Evolutionary conservation across 2,113 vertebrate species (phyloP).

Genomic region (Platichthys stellatus): DNA sequence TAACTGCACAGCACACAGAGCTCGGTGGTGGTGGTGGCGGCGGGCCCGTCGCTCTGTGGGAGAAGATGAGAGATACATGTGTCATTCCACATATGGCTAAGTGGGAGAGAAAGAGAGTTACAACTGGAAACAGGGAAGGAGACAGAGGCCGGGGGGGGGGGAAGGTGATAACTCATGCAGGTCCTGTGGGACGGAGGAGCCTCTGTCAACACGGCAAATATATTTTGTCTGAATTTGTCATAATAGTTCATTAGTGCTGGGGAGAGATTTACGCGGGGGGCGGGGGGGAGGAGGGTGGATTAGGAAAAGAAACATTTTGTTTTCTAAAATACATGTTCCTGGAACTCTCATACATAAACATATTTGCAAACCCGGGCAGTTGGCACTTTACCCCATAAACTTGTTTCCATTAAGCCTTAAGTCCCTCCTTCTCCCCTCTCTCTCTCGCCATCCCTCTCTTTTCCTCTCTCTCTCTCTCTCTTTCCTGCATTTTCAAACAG

Average conservation of each 20-base stretch:
- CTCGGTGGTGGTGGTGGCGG: background rate
- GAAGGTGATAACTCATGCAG: slow-evolving; percentile 44
- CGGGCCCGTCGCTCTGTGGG: slow-evolving; percentile 31
- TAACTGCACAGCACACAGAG: slow-evolving; percentile 55
- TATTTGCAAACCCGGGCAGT: slow-evolving; percentile 48
- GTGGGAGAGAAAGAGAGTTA: slow-evolving; percentile 42
- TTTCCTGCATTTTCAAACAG: slow-evolving; percentile 50
- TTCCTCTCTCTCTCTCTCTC: background rate
- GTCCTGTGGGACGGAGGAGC: slow-evolving; percentile 38
- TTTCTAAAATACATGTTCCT: slow-evolving; percentile 32
- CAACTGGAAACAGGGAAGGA: slow-evolving; percentile 10
- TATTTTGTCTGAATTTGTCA: slow-evolving; percentile 56
- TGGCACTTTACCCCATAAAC: slow-evolving; percentile 43
- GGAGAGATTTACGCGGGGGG: slow-evolving; percentile 58
- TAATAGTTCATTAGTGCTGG: slow-evolving; percentile 66
- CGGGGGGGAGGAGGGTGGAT: slow-evolving; percentile 47
- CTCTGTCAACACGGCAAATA: slow-evolving; percentile 70
- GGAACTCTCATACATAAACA: slow-evolving; percentile 24
- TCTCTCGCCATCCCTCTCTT: too few species aligned
- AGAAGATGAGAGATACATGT: slow-evolving; percentile 58
- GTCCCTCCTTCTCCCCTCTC: background rate
- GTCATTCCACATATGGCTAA: slow-evolving; percentile 66
- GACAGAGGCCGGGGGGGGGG: background rate
- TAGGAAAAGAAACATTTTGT: slow-evolving; percentile 43
- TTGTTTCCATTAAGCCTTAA: slow-evolving; percentile 52